Evolutionary conservation across 2,797 vertebrate genomes (phyloP), one percentile per base, ranked within the genome.

Genomic region (Danio kyathit): DNA sequence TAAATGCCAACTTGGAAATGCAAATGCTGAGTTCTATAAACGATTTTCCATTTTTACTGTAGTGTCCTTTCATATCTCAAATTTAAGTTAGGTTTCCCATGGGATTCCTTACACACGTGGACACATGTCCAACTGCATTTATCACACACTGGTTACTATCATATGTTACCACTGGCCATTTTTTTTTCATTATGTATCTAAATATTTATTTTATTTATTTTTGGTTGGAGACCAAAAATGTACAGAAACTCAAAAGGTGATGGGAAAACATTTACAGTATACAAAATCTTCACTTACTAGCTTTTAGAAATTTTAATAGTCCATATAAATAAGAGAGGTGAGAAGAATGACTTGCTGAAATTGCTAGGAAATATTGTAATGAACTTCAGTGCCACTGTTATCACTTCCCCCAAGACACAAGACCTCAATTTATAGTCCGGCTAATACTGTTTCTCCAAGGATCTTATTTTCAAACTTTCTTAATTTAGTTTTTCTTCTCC

Each of bases 351-450:
- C 21, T 38, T 78, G 51, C 61, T 29, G 6, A 21, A 13, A 65
- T 43, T 44, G 21, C 16, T 69, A 46, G 29, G 21, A 69, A 40
- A 59, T 49, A 40, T 48, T 52, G 7, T 19, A 70, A 60, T 72
- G 38, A 52, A 63, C 17, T 79, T 61, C 48, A 41, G 1, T 21
- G 29, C 44, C 19, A 40, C 9, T 54, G 72, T 63, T 6, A 21
- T 13, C 17, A 71, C 10, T 7, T 52, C 77, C 17, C 67, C 46
- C 14, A 38, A 12, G 77, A 72, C 67, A 44, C 59, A 21, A 51
- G 75, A 72, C 60, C 61, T 69, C 56, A 67, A 69, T 70, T 70
- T 52, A 66, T 14, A 72, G 67, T 40, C 77, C 41, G 66, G 41
- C 44, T 16, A 61, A 44, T 44, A 40, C 76, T 51, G 16, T 70